Percentiles rank a stretch among this genome's conserved stretches.
phyloP scores from a whole-genome alignment of 2,797 vertebrate species.

The Poeciliopsis paucimaculata region DNA sequence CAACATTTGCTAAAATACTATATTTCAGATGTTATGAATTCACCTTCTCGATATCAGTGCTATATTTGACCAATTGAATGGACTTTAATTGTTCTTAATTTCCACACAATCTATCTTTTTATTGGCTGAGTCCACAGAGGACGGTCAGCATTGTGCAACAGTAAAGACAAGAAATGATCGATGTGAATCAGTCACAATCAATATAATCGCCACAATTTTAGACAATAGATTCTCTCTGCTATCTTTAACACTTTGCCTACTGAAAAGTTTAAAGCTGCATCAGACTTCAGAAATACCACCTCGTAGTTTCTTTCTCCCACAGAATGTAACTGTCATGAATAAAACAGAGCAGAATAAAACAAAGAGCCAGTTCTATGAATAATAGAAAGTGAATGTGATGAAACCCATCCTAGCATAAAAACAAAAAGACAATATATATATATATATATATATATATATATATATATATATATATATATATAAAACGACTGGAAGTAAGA shows the following conservation, averaged over 20 bases:
- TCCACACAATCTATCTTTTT: not conserved
- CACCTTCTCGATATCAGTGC: not conserved
- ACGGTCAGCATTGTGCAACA: not conserved
- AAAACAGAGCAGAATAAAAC: slow-evolving; percentile 63
- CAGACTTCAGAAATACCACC: slow-evolving; percentile 29
- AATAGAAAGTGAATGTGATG: slow-evolving; percentile 70
- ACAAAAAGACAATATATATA: slow-evolving; percentile 2
- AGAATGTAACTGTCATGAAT: slow-evolving; percentile 69
- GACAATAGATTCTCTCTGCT: not conserved
- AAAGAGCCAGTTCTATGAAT: slow-evolving; percentile 73
- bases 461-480: no score
- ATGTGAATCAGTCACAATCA: not conserved
- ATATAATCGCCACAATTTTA: not conserved
- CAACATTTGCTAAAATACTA: not conserved
- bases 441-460: no score
- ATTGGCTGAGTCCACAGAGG: not conserved
- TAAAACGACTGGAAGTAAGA: no score
- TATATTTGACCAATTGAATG: not conserved
- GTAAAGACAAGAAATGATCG: not conserved
- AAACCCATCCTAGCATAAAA: slow-evolving; percentile 56
- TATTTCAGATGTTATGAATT: not conserved
- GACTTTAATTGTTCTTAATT: not conserved
- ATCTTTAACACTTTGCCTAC: slow-evolving; percentile 8
- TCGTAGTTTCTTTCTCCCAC: slow-evolving; percentile 48
- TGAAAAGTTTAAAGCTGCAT: slow-evolving; percentile 37